A percentile compares a stretch with the other conserved stretches of the same genome.
These are phyloP conservation scores for Budorcas taxicolor DNA, from an alignment of 2,113 vertebrate species.

Conservation along the genomic window DNA sequence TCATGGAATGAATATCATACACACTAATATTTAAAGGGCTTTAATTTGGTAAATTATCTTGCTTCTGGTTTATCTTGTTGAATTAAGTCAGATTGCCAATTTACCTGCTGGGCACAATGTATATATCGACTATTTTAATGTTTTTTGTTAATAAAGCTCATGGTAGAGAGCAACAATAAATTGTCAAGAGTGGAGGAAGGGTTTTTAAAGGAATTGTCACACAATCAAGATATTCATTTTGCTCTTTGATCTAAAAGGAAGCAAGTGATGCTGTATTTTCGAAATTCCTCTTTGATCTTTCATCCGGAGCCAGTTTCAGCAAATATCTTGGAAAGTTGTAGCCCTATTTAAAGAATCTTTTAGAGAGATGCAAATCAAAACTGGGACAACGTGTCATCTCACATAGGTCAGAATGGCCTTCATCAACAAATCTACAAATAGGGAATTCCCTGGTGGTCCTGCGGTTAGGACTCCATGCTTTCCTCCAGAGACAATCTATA, in stretches of 20 bases:
- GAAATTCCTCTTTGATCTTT: neutral
- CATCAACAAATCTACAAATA: neutral
- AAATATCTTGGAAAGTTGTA: neutral
- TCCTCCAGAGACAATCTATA: neutral
- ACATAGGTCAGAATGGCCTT: neutral
- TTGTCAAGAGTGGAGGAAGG: neutral
- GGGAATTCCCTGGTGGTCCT: neutral
- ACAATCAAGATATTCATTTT: neutral
- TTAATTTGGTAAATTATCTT: neutral
- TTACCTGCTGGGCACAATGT: neutral
- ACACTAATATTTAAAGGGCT: neutral
- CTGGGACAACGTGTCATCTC: neutral
- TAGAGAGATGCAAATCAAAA: neutral
- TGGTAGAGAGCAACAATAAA: neutral
- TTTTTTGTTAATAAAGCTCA: neutral
- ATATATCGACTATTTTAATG: neutral
- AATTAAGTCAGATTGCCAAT: neutral
- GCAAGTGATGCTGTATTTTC: neutral
- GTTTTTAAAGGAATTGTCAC: neutral
- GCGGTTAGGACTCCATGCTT: neutral
- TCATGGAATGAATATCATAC: neutral
- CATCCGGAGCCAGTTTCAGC: neutral
- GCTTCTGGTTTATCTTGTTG: neutral
- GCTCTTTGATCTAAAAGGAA: neutral
- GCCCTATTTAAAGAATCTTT: neutral